Evolutionary conservation across 2,113 vertebrate species (phyloP), one percentile per base, ranked within the genome.

Genomic region (Trinectes maculatus): DNA sequence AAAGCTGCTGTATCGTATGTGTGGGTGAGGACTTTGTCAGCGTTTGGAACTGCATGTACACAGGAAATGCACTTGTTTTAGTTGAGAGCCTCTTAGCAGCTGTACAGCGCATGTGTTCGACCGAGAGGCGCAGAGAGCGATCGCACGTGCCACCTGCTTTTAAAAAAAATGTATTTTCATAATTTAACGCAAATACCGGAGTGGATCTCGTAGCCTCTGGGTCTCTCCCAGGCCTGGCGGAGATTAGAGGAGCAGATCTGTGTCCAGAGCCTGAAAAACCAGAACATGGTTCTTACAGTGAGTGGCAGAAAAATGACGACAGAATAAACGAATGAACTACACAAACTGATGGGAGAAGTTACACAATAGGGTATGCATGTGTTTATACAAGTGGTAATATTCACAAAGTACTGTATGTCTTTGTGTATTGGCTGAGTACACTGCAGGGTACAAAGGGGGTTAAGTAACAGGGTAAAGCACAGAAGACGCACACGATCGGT

Each of bases 51-150:
- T 33, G 6, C 28, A 51, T 63, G 65, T 57, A 40, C 31, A 78
- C 29, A 22, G 69, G 71, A 82, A 75, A 78, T 79, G 52, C 48
- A 55, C 62, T 79, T 88, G 71, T 82, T 89, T 73, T 71, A 26
- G 12, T 57, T 25, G 60, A 28, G 31, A 59, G 56, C 59, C n/a
- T 79, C 49, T 74, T 31, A 53, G 71, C 39, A 34, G 67, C 48
- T 74, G 63, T 57, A 29, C 55, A 57, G 53, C 65, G 25, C 48
- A 10, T 31, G 43, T 21, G 33, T 75, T 69, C 52, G 47, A 68
- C 49, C 60, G 29, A 46, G 49, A 58, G 55, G 21, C 40, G 3
- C 8, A n/a, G n/a, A n/a, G n/a, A n/a, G n/a, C n/a, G n/a, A n/a
- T n/a, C n/a, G n/a, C n/a, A n/a, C 39, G 21, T 18, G 9, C 51